Evolutionary conservation across 2,797 vertebrate genomes (phyloP), one percentile per base, ranked within the genome.

Genomic region (Pangasius macronema): DNA sequence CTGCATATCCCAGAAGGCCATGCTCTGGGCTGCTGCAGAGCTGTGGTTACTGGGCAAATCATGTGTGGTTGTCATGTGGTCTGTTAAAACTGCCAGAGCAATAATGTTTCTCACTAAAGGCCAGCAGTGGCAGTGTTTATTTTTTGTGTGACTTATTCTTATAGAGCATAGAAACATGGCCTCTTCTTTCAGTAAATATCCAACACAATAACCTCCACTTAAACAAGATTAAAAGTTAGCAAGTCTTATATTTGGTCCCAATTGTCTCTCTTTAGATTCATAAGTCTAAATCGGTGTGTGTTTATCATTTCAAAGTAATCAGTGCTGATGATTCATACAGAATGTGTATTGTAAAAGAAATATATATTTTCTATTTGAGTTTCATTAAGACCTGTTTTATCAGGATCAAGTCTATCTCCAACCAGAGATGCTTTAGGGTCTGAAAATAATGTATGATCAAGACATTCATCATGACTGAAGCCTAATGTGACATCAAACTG

Each of bases 61-160:
- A 88, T 91, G 88, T 93, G 94, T 90, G 94, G 93, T 93, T 89
- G 92, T 91, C 91, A 90, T 94, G 94, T 91, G 95, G 94, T 94
- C 92, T 91, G 91, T 94, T 93, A 93, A 91, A 92, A 46, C 92
- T 89, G 89, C 91, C 90, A 83, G 89, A 91, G 94, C 2, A 93
- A 93, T 94, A 92, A 90, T 86, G 59, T 93, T 83, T 91, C 49
- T 90, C 90, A 91, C 88, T 83, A 42, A n/a, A 82, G 36, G 85
- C 46, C 86, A 82, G 79, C 36, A 80, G 42, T 83, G 24, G 39
- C 57, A 22, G 65, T 42, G 73, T 87, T 81, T 87, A 39, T 84
- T 86, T 24, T 88, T 51, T 82, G 81, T 73, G 85, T 82, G 84
- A 42, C 1, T 42, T 27, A 42, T 61, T 42, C 33, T 61, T 81